A percentile compares a stretch with the other conserved stretches of the same genome.
Evolutionary conservation across 2,888 invertebrate genomes (phyloP).

Genomic region (Tanaodytes sp.): DNA sequence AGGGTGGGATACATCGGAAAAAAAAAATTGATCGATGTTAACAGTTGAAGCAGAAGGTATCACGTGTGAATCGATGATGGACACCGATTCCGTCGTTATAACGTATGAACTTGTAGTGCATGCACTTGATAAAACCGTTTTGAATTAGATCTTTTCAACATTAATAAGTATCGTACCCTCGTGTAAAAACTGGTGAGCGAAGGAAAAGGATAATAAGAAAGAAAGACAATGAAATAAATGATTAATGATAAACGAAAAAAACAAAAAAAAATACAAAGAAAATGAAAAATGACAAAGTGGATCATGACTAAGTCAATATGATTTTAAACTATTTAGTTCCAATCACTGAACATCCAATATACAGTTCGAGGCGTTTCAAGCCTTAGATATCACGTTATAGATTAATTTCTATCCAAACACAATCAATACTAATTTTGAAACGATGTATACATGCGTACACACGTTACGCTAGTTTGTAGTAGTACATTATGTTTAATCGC

Average conservation of each 20-base stretch:
- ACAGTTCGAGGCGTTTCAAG: conserved; percentile 28
- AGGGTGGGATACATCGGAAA: conserved; percentile 48
- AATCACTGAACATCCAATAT: conserved; percentile 22
- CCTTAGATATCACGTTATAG: conserved; percentile 54
- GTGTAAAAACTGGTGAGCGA: conserved; percentile 57
- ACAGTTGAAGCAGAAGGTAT: conserved; percentile 52
- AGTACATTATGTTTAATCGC: conserved; percentile 29
- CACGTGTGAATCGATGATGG: conserved; percentile 36
- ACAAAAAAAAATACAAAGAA: conserved; percentile 7
- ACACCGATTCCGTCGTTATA: conserved; percentile 30
- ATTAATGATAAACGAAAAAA: conserved; percentile 5
- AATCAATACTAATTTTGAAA: conserved; percentile 27
- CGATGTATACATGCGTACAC: conserved; percentile 10
- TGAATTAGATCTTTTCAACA: conserved; percentile 59
- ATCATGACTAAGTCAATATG: conserved; percentile 27
- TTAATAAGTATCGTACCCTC: conserved; percentile 64
- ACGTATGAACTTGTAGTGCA: conserved; percentile 51
- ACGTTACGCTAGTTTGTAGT: conserved; percentile 43
- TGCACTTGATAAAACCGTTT: conserved; percentile 53
- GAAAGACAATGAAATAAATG: conserved; percentile 24
- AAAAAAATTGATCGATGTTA: conserved; percentile 43
- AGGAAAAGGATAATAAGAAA: conserved; percentile 29
- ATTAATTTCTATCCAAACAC: conserved; percentile 30
- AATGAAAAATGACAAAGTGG: too few species aligned
- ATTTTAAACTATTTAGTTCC: conserved; percentile 30